Conservation (phyloP, 2,113 vertebrate species). For the Promerops cafer region DNA sequence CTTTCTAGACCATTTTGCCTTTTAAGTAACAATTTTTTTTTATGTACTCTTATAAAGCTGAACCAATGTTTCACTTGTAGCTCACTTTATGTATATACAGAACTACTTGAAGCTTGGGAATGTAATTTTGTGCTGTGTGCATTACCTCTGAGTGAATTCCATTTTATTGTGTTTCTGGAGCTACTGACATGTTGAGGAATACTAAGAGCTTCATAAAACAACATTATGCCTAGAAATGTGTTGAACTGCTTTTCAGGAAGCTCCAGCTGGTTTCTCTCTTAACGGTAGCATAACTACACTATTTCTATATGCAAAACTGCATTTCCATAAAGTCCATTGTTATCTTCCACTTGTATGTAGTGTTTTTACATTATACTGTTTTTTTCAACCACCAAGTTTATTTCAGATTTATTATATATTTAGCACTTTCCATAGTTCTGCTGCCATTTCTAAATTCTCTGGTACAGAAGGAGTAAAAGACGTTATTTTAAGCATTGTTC, state of each 20-base stretch:
- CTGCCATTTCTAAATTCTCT: neutral
- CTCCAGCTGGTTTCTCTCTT: constrained; percentile 20
- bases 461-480: neutral
- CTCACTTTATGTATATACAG: constrained; percentile 57
- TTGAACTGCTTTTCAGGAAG: neutral
- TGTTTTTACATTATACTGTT: neutral
- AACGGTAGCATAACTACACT: neutral
- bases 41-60: constrained; percentile 66
- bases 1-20: constrained; percentile 68
- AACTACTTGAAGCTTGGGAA: constrained; percentile 59
- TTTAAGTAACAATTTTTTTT: constrained; percentile 66
- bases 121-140: constrained; percentile 24
- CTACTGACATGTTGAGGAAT: constrained; percentile 36
- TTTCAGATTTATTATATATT: neutral
- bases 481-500: neutral
- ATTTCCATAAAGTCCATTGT: neutral
- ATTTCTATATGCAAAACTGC: neutral
- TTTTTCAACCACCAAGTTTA: neutral
- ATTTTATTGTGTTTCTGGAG: constrained; percentile 54
- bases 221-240: neutral
- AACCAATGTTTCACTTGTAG: constrained; percentile 64
- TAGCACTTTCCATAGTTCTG: neutral
- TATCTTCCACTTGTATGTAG: neutral
- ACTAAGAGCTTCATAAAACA: constrained; percentile 27
- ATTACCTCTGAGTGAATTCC: constrained; percentile 21